Percentiles rank a stretch among this genome's conserved stretches.
Conservation (phyloP, 2,888 invertebrate genomes). For the Eugnorisma glareosa region DNA sequence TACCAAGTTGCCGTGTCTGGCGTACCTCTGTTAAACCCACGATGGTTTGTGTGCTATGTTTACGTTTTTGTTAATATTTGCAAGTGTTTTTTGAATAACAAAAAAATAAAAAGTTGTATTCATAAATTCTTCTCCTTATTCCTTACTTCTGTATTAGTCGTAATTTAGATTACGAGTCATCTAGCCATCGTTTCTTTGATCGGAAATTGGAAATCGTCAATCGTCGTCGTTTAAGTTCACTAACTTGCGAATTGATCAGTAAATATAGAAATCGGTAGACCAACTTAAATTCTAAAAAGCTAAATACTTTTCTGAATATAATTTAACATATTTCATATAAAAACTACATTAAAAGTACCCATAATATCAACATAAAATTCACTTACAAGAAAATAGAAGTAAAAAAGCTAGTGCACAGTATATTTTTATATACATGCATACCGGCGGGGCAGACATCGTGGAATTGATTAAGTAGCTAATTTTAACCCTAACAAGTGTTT, state of each 20-base stretch:
- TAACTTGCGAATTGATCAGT: neutral
- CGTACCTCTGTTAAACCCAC: no score
- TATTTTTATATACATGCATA: neutral
- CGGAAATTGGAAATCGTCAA: neutral
- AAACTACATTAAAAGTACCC: neutral
- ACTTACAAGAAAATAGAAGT: slow-evolving; percentile 29
- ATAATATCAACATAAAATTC: neutral
- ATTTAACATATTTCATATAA: neutral
- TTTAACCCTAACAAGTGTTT: neutral
- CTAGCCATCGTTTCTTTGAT: no score
- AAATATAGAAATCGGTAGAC: neutral
- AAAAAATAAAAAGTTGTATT: no score
- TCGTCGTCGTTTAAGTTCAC: neutral
- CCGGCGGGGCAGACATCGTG: slow-evolving; percentile 19
- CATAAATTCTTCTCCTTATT: no score
- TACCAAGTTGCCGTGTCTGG: no score
- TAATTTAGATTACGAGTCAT: no score
- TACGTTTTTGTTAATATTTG: no score
- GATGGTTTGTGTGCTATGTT: no score
- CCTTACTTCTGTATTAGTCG: no score
- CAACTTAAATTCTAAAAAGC: neutral
- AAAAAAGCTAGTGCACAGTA: neutral
- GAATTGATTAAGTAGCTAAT: neutral
- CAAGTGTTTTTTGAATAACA: no score
- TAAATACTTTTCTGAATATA: neutral